phyloP scores from a whole-genome alignment of 2,888 invertebrate species.

The Masnerella sp. region DNA sequence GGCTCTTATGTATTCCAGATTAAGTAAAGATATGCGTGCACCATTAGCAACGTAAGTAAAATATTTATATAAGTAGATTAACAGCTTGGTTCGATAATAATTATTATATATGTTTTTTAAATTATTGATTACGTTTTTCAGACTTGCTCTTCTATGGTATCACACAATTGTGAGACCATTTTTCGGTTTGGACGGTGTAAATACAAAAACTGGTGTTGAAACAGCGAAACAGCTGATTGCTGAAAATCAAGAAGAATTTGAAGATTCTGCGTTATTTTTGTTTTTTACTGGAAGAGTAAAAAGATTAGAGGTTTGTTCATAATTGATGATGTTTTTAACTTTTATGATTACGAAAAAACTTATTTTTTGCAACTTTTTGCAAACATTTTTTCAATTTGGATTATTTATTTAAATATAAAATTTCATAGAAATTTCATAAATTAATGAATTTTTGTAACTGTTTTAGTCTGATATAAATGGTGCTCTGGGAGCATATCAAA shows the following conservation, averaged over 20 bases:
- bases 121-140: no score
- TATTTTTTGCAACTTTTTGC: no score
- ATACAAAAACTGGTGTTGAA: constrained; percentile 81
- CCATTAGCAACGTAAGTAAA: constrained; percentile 82
- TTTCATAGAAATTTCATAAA: no score
- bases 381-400: no score
- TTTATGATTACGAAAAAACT: no score
- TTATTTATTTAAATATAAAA: no score
- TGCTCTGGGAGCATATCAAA: constrained; percentile 81
- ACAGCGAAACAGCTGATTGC: constrained; percentile 79
- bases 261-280: constrained; percentile 82
- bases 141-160: constrained; percentile 80
- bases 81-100: no score
- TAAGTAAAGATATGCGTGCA: constrained; percentile 83
- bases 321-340: background rate
- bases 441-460: no score
- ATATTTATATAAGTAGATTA: no score
- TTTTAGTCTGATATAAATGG: constrained; percentile 80
- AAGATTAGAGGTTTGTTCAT: constrained; percentile 79
- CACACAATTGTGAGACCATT: constrained; percentile 84
- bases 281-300: constrained; percentile 83
- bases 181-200: constrained; percentile 82
- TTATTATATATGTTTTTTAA: no score
- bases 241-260: constrained; percentile 80
- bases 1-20: constrained; percentile 81